Evolutionary conservation across 2,888 invertebrate species (phyloP).

Genomic region (Nomada fabriciana): DNA sequence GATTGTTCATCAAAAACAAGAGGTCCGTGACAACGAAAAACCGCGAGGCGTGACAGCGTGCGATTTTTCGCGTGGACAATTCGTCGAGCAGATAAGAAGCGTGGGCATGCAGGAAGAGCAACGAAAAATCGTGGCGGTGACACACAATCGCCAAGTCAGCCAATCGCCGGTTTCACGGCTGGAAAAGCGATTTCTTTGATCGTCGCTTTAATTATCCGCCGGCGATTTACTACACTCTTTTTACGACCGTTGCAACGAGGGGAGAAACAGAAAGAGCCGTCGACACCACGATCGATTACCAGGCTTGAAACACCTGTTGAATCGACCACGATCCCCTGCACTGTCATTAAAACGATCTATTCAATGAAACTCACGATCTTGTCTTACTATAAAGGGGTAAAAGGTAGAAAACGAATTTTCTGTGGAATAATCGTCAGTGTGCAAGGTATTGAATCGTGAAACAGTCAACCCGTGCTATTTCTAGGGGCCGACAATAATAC

Average conservation of each 20-base stretch:
- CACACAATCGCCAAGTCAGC: constrained; percentile 27
- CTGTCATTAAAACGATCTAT: constrained; percentile 31
- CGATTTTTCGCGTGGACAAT: constrained; percentile 24
- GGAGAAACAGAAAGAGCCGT: constrained; percentile 33
- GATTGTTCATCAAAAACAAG: not conserved
- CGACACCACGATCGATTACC: constrained; percentile 54
- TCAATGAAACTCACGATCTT: constrained; percentile 7
- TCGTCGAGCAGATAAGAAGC: constrained; percentile 12
- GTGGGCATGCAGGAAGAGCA: not conserved
- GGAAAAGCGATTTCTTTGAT: constrained; percentile 55
- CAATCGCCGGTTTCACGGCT: constrained; percentile 45
- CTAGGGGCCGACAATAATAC: too few species aligned
- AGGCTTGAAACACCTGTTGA: constrained; percentile 58
- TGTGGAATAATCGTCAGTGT: not conserved
- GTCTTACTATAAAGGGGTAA: not conserved
- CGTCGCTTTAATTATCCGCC: constrained; percentile 62
- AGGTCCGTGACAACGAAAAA: not conserved
- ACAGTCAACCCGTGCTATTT: too few species aligned
- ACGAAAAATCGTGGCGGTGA: constrained; percentile 1
- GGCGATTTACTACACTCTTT: constrained; percentile 50
- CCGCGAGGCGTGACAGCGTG: constrained; percentile 8
- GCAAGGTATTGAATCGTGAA: too few species aligned
- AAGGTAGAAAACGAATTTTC: not conserved
- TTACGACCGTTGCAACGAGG: constrained; percentile 20
- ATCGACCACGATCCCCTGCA: constrained; percentile 10